phyloP scores from a whole-genome alignment of 2,888 invertebrate species.

The Rhogogaster chlorosoma region DNA sequence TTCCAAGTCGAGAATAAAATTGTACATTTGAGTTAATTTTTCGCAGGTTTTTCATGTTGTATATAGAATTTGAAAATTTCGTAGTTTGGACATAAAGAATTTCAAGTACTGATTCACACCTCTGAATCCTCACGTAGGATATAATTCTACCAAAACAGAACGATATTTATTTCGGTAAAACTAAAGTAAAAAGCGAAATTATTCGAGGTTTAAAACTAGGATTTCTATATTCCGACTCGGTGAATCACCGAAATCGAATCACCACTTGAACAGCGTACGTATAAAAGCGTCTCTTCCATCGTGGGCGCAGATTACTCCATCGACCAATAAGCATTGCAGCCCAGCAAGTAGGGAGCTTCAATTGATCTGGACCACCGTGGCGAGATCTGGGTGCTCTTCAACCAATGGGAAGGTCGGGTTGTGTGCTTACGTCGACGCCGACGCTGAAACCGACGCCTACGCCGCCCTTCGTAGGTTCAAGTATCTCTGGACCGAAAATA shows the following conservation, averaged over 20 bases:
- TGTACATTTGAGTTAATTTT: too few species aligned
- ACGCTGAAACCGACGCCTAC: slow-evolving; percentile 17
- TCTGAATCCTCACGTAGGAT: too few species aligned
- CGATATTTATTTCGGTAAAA: too few species aligned
- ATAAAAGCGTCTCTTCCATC: neutral
- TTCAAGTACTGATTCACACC: too few species aligned
- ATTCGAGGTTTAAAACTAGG: too few species aligned
- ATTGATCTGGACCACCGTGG: slow-evolving; percentile 48
- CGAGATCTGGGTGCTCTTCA: slow-evolving; percentile 23
- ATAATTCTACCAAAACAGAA: too few species aligned
- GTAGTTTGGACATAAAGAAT: too few species aligned
- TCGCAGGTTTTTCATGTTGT: too few species aligned
- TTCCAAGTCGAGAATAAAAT: too few species aligned
- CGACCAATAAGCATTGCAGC: slow-evolving; percentile 39
- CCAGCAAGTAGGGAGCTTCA: slow-evolving; percentile 40
- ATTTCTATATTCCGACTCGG: too few species aligned
- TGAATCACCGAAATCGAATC: neutral
- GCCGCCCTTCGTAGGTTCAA: slow-evolving; percentile 3
- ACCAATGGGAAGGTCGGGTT: slow-evolving; percentile 18
- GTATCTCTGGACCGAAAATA: neutral
- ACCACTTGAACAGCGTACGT: neutral
- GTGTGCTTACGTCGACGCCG: slow-evolving; percentile 15
- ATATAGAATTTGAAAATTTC: too few species aligned
- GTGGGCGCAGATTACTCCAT: neutral
- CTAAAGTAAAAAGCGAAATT: too few species aligned